phyloP scores from a whole-genome alignment of 2,113 vertebrate genomes.

The Xyliphius kryptos region DNA sequence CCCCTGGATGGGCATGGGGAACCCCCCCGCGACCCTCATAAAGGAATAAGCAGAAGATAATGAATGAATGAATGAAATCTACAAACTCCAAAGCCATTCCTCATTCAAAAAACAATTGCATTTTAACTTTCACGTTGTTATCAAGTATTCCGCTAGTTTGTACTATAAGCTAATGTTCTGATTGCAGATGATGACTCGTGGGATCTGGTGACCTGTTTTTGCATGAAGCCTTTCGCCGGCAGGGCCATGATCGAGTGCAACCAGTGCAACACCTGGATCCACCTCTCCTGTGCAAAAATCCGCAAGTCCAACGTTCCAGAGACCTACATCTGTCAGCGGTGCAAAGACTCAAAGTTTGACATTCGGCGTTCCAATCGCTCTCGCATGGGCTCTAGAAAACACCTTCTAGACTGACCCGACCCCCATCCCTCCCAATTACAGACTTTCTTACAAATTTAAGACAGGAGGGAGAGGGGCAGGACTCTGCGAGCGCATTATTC shows the following conservation, averaged over 20 bases:
- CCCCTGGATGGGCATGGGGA: too few species aligned
- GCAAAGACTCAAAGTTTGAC: conserved; percentile 85
- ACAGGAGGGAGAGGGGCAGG: too few species aligned
- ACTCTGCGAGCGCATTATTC: conserved; percentile 33
- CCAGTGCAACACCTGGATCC: conserved; percentile 93
- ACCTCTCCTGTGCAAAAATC: conserved; percentile 96
- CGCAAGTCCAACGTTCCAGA: conserved; percentile 95
- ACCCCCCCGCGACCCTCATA: too few species aligned
- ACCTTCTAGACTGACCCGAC: conserved; percentile 79
- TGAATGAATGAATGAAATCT: too few species aligned
- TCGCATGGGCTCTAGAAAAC: conserved; percentile 81
- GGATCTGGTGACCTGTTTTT: conserved; percentile 97
- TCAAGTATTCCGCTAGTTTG: too few species aligned
- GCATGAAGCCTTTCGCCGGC: conserved; percentile 94
- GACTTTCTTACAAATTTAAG: too few species aligned
- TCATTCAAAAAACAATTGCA: too few species aligned
- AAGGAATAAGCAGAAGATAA: too few species aligned
- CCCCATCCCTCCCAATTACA: conserved; percentile 7
- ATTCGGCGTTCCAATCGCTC: conserved; percentile 91
- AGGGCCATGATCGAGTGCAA: conserved; percentile 97
- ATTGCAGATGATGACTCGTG: conserved; percentile 89
- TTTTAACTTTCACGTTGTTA: too few species aligned
- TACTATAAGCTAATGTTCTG: too few species aligned
- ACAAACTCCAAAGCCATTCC: too few species aligned
- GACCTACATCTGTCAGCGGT: conserved; percentile 92